Evolutionary conservation across 2,113 vertebrate species (phyloP), one percentile per base, ranked within the genome.

Genomic region (Aptenodytes patagonicus): DNA sequence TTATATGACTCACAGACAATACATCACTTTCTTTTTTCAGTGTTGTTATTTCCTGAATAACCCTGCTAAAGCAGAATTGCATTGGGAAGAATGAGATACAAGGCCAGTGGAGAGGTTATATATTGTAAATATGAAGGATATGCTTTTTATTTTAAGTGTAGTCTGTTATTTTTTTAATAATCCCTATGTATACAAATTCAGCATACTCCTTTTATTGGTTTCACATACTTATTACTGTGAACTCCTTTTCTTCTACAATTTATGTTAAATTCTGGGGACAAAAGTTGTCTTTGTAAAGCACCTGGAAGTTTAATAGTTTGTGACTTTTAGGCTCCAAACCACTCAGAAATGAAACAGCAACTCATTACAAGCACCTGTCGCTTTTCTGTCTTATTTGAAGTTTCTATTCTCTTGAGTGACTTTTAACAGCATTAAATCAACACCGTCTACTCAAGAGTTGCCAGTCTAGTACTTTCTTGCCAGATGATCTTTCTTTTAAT

Each of bases 401-500:
- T 88, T 96, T 87, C 78, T 91, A 11, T 86, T 90, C 89, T 93
- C 93, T 62, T 62, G 58, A 90, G 84, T 90, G 87, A 77, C 89
- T 96, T 92, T 87, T 80, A 95, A 93, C 87, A 90, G 54, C 68
- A 38, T 85, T 94, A 95, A 91, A 96, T 95, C 95, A 97, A 83
- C 91, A 92, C 29, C 17, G 7, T 95, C 70, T 91, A 90, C 84
- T 93, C 84, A 34, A 73, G 89, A 86, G 54, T 80, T 86, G 32
- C 82, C 73, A 83, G 54, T 66, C 62, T 83, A 51, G 78, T 94
- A 91, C 66, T 90, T 91, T 95, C 91, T 91, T 93, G 38, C 58
- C 49, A 95, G 94, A 91, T 80, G 66, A 96, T 94, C 87, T 92
- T 87, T 94, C 83, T 91, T 94, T 93, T 94, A 92, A 95, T 96